Base-by-base conservation (phyloP, 2,113 vertebrate species). In the Pogona vitticeps region DNA sequence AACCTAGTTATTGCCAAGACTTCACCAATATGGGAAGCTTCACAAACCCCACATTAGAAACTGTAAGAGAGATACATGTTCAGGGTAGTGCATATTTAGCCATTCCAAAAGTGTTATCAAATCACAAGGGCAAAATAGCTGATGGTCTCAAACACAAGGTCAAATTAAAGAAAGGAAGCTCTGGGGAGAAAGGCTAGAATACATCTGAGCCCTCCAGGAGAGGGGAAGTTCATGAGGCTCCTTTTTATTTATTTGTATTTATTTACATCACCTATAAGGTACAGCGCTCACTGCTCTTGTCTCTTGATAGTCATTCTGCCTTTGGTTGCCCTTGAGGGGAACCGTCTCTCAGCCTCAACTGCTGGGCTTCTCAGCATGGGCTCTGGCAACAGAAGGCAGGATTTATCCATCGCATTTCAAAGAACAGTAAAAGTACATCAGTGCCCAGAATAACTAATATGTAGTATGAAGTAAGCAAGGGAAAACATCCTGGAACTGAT, bases 251-350 rank as follows among this genome's bases (percentile, higher is more conserved):
- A 36, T 76, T 80, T 1, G 0, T 75, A 84, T 58, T 70, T 71
- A n/a, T 63, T 82, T 0, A 0, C 33, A 80, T 31, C 46, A n/a
- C 4, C 1, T 1, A 31, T 82, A 13, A 26, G 23, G 18, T 40
- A 23, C 6, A 2, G 1, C 8, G 28, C 15, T 31, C 28, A 26
- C 33, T 61, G 7, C 52, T 84, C 58, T 65, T 6, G 20, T 73
- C 79, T 59, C 70, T 52, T 31, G 28, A 20, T 23, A 3, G 2
- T 59, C 63, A 76, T 59, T 85, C 59, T 80, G 87, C 52, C 1
- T 4, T 91, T 75, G 88, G 21, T 46, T 86, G 80, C 42, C 59
- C 75, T 67, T 56, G 67, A 52, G n/a, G 70, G 61, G 31, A 75
- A 6, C 10, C 23, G 33, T 58, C 82, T 13, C 0, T 38, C 1